Evolutionary conservation across 2,113 vertebrate genomes (phyloP).

Genomic region (zebrafish (Danio rerio)): GRCz12tu NC_133180.1:7771001-7771500

Average conservation of each 20-base stretch:
- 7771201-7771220: slow-evolving; percentile 27
- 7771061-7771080: slow-evolving; percentile 45
- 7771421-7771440: background rate
- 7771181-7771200: slow-evolving; percentile 34
- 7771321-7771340: slow-evolving; percentile 8
- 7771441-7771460: background rate
- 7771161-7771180: slow-evolving; percentile 29
- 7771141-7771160: slow-evolving; percentile 22
- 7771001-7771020: background rate
- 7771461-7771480: slow-evolving; percentile 15
- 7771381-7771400: background rate
- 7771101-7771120: slow-evolving; percentile 35
- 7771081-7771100: slow-evolving; percentile 41
- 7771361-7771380: background rate
- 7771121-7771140: slow-evolving; percentile 11
- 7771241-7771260: slow-evolving; percentile 20
- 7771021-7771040: slow-evolving; percentile 27
- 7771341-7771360: slow-evolving; percentile 22
- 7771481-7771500: slow-evolving; percentile 19
- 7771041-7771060: slow-evolving; percentile 21
- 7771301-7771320: slow-evolving; percentile 27
- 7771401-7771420: background rate
- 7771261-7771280: slow-evolving; percentile 16
- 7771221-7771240: slow-evolving; percentile 37
- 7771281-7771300: background rate